Percentiles rank a stretch among this genome's conserved stretches.
Evolutionary conservation across 35 echinoderm and acorn worm species (phyloP).

Genomic region (Hemicentrotus pulcherrimus): DNA sequence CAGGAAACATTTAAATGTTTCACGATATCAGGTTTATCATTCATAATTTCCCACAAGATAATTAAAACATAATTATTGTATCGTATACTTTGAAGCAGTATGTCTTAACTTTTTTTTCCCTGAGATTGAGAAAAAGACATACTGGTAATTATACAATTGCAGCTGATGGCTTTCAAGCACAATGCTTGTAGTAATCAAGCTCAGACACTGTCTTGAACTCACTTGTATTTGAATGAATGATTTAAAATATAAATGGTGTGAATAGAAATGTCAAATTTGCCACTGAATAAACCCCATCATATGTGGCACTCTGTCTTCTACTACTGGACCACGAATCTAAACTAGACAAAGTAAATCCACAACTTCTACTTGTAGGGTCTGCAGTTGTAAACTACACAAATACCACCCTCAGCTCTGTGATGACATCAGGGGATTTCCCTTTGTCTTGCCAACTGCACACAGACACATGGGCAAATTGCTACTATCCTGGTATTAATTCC

Average conservation of each 20-base stretch:
- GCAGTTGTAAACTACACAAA: neutral
- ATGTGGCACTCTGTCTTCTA: no score
- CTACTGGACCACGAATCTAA: no score
- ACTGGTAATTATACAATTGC: no score
- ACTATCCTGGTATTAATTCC: neutral
- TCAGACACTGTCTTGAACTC: neutral
- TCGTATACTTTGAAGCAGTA: no score
- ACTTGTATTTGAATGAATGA: neutral
- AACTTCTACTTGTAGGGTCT: neutral
- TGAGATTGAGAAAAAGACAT: no score
- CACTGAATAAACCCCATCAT: no score
- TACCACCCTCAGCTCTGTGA: neutral
- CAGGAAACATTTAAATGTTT: neutral
- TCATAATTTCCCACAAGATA: neutral
- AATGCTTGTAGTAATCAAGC: neutral
- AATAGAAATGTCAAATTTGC: no score
- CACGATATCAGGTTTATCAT: neutral
- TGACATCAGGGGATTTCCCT: neutral
- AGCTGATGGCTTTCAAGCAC: no score
- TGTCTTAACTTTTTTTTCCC: no score
- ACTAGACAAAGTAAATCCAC: no score
- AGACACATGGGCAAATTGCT: neutral
- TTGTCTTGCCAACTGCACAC: neutral
- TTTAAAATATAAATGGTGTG: no score
- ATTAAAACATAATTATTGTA: no score